Conservation (phyloP, 2,888 invertebrate species). For the Philhelius pedissequus region DNA sequence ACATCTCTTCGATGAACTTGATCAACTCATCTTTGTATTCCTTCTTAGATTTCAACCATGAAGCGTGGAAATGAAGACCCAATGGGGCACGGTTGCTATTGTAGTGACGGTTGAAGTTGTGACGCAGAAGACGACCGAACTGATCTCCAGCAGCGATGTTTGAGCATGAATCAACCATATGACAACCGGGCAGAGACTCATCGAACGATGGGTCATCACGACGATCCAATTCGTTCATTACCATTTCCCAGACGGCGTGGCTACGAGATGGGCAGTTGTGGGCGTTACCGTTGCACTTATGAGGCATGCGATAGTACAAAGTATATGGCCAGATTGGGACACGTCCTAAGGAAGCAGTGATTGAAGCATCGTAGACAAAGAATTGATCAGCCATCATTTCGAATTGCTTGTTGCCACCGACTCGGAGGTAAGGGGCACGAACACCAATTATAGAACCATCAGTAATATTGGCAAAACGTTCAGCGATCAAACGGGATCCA, state of each 20-base stretch:
- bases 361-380: constrained; percentile 96
- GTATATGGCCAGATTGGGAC: constrained; percentile 99
- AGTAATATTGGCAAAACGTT: constrained; percentile 94
- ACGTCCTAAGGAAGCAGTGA: constrained; percentile 92
- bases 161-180: constrained; percentile 96
- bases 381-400: constrained; percentile 98
- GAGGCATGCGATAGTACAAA: constrained; percentile 96
- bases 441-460: constrained; percentile 94
- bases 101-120: constrained; percentile 97
- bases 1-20: constrained; percentile 96
- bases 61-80: constrained; percentile 95
- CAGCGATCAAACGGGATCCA: constrained; percentile 90
- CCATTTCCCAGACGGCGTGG: constrained; percentile 98
- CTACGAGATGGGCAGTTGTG: constrained; percentile 94
- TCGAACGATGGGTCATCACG: constrained; percentile 96
- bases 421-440: constrained; percentile 92
- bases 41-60: constrained; percentile 96
- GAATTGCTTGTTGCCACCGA: constrained; percentile 96
- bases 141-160: constrained; percentile 95
- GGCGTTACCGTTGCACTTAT: constrained; percentile 96
- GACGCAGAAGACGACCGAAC: constrained; percentile 91
- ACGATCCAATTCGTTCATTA: constrained; percentile 96
- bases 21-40: constrained; percentile 94
- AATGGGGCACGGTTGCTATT: constrained; percentile 95
- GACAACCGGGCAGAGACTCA: constrained; percentile 95